A percentile compares a stretch with the other conserved stretches of the same genome.
phyloP scores from a whole-genome alignment of 2,888 invertebrate species.

The Cenopis cana region DNA sequence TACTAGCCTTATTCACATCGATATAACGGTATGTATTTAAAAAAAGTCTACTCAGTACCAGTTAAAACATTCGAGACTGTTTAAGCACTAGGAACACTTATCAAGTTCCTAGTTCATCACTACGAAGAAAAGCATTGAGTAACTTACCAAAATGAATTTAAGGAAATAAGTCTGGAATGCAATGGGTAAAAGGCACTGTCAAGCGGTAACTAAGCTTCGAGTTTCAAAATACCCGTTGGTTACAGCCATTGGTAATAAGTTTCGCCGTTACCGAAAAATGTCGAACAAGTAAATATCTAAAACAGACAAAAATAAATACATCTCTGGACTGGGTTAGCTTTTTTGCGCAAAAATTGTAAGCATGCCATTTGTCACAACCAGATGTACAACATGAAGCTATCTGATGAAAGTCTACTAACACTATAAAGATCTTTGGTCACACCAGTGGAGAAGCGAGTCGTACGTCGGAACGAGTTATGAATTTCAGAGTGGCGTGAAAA shows the following conservation, averaged over 20 bases:
- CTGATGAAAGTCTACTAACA: neutral
- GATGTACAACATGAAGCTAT: neutral
- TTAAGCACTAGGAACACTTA: neutral
- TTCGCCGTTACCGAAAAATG: neutral
- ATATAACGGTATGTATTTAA: neutral
- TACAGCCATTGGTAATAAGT: neutral
- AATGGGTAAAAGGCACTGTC: neutral
- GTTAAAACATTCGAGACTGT: neutral
- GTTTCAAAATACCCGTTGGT: no score
- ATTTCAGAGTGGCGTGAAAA: conserved; percentile 71
- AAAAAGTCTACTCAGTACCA: neutral
- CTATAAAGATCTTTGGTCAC: conserved; percentile 12
- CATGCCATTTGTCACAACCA: neutral
- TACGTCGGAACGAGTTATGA: conserved; percentile 71
- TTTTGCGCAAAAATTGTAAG: no score
- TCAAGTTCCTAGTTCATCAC: neutral
- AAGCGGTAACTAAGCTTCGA: no score
- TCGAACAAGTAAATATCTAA: neutral
- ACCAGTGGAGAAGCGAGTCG: conserved; percentile 47
- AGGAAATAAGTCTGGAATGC: neutral
- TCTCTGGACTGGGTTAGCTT: neutral
- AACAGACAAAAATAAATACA: neutral
- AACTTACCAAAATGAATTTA: neutral
- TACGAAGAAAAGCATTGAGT: neutral
- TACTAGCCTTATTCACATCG: neutral